Base-by-base conservation (phyloP, 1,140 invertebrate species). In the Habropoda laboriosa region DNA sequence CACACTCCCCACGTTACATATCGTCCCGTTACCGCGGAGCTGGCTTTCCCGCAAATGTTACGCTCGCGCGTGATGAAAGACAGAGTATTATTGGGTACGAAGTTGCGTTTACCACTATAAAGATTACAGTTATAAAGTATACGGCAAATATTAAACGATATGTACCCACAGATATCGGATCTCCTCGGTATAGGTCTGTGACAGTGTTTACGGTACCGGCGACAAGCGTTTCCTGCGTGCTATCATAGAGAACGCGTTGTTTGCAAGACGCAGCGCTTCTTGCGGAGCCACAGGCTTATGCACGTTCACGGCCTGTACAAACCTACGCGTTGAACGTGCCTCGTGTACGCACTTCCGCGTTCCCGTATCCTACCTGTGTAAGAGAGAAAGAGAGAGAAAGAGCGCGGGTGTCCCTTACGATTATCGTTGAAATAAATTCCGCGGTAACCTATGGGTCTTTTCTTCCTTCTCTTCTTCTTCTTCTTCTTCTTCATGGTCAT, bases 291-390 rank as follows among this genome's bases (percentile, higher is more conserved):
- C n/a, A n/a, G 24, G 30, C 55, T 79, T 79, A 63, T 61, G 76
- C 57, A 72, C 67, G 57, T 53, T 42, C 76, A 68, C 55, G 47
- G 68, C 76, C n/a, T 73, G n/a, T 79, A 64, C 76, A 79, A 79
- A 79, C 68, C 76, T 79, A 79, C 76, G 57, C 68, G 76, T 45
- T 45, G 47, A 63, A 63, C 76, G 76, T 64, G 58, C 35, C n/a
- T n/a, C n/a, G 27, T 57, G 45, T 30, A 79, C 76, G 68, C 76
- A 79, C 76, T 79, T 79, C 76, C 76, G 76, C 76, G 76, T 79
- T 79, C 76, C 42, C 38, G 30, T 49, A 73, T 73, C 55, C 76
- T 60, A 51, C 6, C 38, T 30, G 68, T n/a, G n/a, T n/a, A n/a
- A n/a, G n/a, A n/a, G n/a, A n/a, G n/a, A n/a, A n/a, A n/a, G n/a